Base-by-base conservation (phyloP, 2,888 invertebrate species). In the Helleia helle region DNA sequence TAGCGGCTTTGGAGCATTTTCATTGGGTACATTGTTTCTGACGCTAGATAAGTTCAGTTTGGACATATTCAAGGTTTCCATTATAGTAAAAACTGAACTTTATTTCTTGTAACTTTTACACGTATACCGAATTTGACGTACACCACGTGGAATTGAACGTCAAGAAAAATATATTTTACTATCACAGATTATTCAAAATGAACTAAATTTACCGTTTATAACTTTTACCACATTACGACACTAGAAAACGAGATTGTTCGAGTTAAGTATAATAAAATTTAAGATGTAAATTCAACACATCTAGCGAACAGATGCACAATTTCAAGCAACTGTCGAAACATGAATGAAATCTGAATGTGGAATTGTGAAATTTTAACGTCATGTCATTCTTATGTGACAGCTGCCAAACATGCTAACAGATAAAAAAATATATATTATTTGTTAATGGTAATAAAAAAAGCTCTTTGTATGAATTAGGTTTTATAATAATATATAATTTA, bases 121-220 rank as follows among this genome's bases (percentile, higher is more conserved):
- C 81, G 83, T 83, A 71, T 71, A 76, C 76, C 58, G 53, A 59
- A 54, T 58, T 42, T 79, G 79, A 75, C 81, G 63, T 61, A 56
- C 70, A 81, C 80, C 83, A 83, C 83, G 83, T 83, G 83, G 83
- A n/a, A 80, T 71, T 62, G 63, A 70, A 63, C 68, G 83, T 80
- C 83, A 83, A 34, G 18, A n/a, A n/a, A n/a, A n/a, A n/a, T n/a
- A n/a, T 22, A 22, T 6, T 22, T 12, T 34, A 34, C 42, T 48
- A 52, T 48, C 49, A 50, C 49, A 52, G 44, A 43, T 41, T 25
- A 36, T 37, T 40, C 13, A 30, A 41, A 37, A 25, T 25, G 22
- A 22, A 22, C 4, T 22, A 22, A 2, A 4, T 22, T 7, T 6
- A 22, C 5, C 8, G 2, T 34, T 22, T 22, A 12, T 4, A 34